These are phyloP conservation scores for Nannospalax galili DNA, from an alignment of 2,113 vertebrate genomes.

Conservation along the genomic window DNA sequence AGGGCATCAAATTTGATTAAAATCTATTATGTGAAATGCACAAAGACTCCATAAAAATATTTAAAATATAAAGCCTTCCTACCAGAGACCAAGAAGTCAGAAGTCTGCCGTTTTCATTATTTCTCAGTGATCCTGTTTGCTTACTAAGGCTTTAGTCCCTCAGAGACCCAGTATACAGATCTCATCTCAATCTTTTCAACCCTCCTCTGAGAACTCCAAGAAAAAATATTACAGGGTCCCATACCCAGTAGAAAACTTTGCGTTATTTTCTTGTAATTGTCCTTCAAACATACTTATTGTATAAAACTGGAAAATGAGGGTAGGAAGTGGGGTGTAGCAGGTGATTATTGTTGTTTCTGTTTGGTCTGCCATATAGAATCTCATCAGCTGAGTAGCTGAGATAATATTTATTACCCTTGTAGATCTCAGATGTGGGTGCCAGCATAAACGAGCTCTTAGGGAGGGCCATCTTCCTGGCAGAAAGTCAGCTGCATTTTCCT, in stretches of 20 bases:
- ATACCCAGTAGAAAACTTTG: background rate
- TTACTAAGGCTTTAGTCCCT: too few species aligned
- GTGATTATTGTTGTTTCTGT: background rate
- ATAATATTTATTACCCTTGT: background rate
- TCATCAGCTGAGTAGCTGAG: background rate
- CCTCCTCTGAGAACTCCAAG: background rate
- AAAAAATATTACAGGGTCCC: background rate
- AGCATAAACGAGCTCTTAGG: background rate
- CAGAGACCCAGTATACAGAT: background rate
- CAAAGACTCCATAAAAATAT: too few species aligned
- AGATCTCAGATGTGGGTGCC: background rate
- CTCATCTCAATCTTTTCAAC: background rate
- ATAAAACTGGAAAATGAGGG: background rate
- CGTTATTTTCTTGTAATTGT: background rate
- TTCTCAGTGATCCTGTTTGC: too few species aligned
- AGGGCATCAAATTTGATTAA: too few species aligned
- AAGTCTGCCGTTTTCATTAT: too few species aligned
- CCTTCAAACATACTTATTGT: background rate
- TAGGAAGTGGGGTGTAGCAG: background rate
- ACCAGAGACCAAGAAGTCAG: too few species aligned
- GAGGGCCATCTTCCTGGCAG: fast-evolving
- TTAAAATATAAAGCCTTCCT: too few species aligned
- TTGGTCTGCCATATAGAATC: background rate
- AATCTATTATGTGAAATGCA: too few species aligned
- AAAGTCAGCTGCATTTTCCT: background rate